phyloP scores from a whole-genome alignment of 64 coral and sea anemone genomes.

The Orbicella faveolata region DNA sequence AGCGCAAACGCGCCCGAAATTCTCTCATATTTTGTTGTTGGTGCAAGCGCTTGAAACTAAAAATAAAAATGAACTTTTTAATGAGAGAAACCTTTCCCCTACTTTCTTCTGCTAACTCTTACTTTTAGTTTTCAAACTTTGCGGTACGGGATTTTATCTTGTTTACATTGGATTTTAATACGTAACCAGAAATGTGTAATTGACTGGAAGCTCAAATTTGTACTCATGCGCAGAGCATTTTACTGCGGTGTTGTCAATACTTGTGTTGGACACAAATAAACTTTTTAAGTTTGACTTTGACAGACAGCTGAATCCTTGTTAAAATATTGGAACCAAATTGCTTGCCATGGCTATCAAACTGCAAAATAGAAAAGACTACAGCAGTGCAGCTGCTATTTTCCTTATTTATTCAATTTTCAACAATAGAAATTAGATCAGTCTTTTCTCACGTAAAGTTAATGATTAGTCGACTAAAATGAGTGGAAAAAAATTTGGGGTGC shows the following conservation, averaged over 20 bases:
- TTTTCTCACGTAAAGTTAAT: too few species aligned
- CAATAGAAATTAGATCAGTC: too few species aligned
- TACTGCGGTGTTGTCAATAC: neutral
- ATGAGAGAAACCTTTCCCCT: neutral
- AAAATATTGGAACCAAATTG: too few species aligned
- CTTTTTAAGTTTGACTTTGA: too few species aligned
- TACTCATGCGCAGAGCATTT: conserved; percentile 2
- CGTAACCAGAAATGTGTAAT: conserved; percentile 20
- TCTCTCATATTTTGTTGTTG: neutral
- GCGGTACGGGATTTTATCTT: conserved; percentile 20
- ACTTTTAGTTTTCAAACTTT: conserved; percentile 10
- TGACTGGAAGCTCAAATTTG: neutral
- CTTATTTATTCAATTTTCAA: too few species aligned
- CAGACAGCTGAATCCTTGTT: too few species aligned
- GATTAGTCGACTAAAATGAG: too few species aligned
- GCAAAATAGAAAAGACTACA: too few species aligned
- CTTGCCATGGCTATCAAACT: too few species aligned
- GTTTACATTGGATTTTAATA: conserved; percentile 20
- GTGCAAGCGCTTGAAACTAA: conserved; percentile 9
- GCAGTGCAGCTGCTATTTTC: too few species aligned
- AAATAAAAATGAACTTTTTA: neutral
- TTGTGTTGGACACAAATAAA: too few species aligned
- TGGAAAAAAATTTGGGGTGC: too few species aligned
- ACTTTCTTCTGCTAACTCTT: conserved; percentile 16
- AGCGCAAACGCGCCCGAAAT: conserved; percentile 16